Conservation (phyloP, 1,140 invertebrate genomes). For the Polypedilum vanderplanki region DNA sequence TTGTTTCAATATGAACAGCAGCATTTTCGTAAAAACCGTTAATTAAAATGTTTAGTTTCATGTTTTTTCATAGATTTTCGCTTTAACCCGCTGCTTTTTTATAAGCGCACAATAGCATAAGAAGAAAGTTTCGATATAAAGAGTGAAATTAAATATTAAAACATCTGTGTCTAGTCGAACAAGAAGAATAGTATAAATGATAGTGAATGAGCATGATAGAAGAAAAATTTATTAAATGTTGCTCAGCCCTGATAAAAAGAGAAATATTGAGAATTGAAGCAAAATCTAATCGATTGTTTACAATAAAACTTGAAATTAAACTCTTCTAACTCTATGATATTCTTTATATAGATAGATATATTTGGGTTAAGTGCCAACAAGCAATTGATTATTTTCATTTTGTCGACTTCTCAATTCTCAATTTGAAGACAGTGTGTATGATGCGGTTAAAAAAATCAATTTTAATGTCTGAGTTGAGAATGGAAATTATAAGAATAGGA, state of each 20-base stretch:
- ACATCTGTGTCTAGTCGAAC: background rate
- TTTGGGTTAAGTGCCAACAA: slow-evolving; percentile 27
- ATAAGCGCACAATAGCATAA: background rate
- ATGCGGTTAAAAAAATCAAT: background rate
- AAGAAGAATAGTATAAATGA: background rate
- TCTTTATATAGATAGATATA: background rate
- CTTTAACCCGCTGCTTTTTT: background rate
- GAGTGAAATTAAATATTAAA: background rate
- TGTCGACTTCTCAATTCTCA: background rate
- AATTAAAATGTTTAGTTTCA: background rate
- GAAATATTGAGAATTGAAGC: background rate
- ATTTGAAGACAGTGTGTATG: background rate
- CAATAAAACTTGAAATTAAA: background rate
- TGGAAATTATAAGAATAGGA: background rate
- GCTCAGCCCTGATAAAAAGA: background rate
- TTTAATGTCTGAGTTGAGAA: slow-evolving; percentile 15
- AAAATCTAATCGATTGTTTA: slow-evolving; percentile 25
- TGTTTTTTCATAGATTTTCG: background rate
- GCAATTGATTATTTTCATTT: slow-evolving; percentile 23
- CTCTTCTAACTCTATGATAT: background rate
- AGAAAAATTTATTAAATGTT: no score
- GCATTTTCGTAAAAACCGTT: background rate
- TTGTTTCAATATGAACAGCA: slow-evolving; percentile 18
- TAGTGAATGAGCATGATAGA: background rate
- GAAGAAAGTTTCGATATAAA: no score